Conservation (phyloP, 2,113 vertebrate species). For the Ellobius talpinus region DNA sequence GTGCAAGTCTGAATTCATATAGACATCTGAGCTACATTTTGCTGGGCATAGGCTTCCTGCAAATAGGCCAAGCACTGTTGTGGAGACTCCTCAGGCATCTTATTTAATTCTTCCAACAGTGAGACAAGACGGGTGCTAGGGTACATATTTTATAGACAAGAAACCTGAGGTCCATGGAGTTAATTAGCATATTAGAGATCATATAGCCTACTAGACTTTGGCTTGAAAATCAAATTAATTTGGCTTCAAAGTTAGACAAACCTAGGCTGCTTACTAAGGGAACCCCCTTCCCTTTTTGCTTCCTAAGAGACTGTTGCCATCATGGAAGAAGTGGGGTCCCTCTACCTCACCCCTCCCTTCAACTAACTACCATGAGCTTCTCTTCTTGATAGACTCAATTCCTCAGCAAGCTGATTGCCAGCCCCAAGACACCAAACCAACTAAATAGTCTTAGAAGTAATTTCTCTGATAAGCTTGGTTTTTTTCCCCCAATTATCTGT, state of each 20-base stretch:
- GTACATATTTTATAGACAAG: constrained; percentile 16
- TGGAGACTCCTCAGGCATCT: not conserved
- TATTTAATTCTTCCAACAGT: constrained; percentile 1
- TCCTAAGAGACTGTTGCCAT: not conserved
- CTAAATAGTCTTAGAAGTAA: not conserved
- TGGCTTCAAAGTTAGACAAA: not conserved
- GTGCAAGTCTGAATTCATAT: not conserved
- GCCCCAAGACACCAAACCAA: not conserved
- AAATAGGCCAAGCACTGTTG: not conserved
- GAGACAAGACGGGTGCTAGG: not conserved
- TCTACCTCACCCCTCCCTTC: not conserved
- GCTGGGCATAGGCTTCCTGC: not conserved
- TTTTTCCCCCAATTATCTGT: not conserved
- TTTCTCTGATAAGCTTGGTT: no score
- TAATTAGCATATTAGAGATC: constrained; percentile 1
- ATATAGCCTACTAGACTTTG: not conserved
- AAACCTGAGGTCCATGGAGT: not conserved
- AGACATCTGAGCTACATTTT: not conserved
- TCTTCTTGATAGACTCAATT: not conserved
- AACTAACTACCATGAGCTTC: not conserved
- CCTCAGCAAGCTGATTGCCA: not conserved
- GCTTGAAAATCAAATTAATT: constrained; percentile 15
- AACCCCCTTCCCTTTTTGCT: not conserved
- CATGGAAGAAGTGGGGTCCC: not conserved
- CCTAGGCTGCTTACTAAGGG: not conserved